These are phyloP conservation scores for Mormyrus lacerda DNA, from an alignment of 2,113 vertebrate genomes.

Conservation along the genomic window DNA sequence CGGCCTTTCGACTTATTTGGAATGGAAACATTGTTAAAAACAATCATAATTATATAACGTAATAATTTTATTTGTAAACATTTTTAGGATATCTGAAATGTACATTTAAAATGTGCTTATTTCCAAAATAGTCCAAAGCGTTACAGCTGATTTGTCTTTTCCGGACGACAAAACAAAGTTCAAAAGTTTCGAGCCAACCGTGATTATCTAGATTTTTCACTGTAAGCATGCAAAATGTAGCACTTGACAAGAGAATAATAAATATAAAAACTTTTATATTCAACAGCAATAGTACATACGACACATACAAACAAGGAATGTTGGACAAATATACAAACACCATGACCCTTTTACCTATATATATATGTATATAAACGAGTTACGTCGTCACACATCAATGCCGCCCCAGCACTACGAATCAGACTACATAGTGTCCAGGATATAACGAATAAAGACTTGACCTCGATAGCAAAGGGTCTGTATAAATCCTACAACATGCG, in stretches of 20 bases:
- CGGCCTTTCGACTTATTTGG: background rate
- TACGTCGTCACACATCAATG: slow-evolving; percentile 78
- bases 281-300: slow-evolving; percentile 77
- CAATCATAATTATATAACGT: slow-evolving; percentile 45
- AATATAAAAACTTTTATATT: slow-evolving; percentile 90
- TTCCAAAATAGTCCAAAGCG: slow-evolving; percentile 51
- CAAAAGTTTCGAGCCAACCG: slow-evolving; percentile 58
- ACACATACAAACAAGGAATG: slow-evolving; percentile 80
- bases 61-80: slow-evolving; percentile 95
- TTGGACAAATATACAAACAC: slow-evolving; percentile 72
- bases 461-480: slow-evolving; percentile 93
- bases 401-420: slow-evolving; percentile 79
- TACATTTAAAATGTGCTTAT: slow-evolving; percentile 4
- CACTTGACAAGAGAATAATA: slow-evolving; percentile 77
- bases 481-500: slow-evolving; percentile 79
- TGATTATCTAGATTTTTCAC: slow-evolving; percentile 80
- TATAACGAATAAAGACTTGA: slow-evolving; percentile 98
- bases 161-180: slow-evolving; percentile 73
- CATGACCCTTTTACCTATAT: slow-evolving; percentile 71
- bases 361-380: slow-evolving; percentile 53
- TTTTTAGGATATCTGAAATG: background rate
- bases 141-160: slow-evolving; percentile 71
- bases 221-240: slow-evolving; percentile 81
- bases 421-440: slow-evolving; percentile 99
- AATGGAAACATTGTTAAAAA: slow-evolving; percentile 43